Evolutionary conservation across 2,797 vertebrate species (phyloP).

Genomic region (Sciurus carolinensis): DNA sequence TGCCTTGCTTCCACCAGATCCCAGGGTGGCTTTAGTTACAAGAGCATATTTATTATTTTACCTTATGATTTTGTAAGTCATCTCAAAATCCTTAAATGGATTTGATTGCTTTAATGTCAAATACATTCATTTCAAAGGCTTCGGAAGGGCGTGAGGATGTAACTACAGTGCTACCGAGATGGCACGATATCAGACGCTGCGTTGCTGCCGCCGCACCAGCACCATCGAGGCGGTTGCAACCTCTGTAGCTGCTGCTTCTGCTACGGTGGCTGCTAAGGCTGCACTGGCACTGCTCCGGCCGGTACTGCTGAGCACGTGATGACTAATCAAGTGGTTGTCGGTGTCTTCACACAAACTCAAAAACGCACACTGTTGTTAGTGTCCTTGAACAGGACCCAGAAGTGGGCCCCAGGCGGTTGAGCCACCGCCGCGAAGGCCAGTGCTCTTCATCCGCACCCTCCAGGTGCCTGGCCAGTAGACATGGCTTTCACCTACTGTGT

Average conservation of each 20-base stretch:
- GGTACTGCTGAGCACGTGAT: not conserved
- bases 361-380: not conserved
- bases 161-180: not conserved
- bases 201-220: not conserved
- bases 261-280: not conserved
- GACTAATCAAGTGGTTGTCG: not conserved
- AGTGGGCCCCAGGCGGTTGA: not conserved
- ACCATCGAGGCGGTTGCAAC: too few relatives aligned
- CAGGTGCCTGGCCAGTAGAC: not conserved
- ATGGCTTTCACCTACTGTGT: too few relatives aligned
- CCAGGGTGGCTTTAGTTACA: not conserved
- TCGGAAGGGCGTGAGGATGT: not conserved
- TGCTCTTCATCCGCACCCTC: not conserved
- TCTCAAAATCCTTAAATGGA: not conserved
- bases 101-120: not conserved
- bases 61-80: not conserved
- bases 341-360: not conserved
- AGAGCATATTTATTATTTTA: not conserved
- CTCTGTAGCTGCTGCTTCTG: not conserved
- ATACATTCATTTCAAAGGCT: not conserved
- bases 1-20: not conserved
- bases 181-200: not conserved
- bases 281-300: not conserved
- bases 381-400: not conserved
- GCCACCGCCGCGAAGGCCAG: not conserved